Conservation (phyloP, 2,113 vertebrate genomes). For the Columbina picui region DNA sequence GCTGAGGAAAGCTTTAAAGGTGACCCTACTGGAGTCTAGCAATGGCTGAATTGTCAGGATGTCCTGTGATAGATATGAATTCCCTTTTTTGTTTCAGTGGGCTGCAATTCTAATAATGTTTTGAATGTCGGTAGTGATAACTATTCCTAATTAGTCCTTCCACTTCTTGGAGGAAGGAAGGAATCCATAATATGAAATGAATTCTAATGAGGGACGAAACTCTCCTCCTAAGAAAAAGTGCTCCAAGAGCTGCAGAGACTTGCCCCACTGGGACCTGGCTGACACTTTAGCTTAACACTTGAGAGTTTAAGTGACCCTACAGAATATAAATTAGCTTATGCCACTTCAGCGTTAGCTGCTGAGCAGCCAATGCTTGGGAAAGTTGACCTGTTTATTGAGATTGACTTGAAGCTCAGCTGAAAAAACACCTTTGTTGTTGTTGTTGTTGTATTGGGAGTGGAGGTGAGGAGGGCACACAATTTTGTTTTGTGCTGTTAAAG, state of each 20-base stretch:
- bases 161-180: constrained; percentile 11
- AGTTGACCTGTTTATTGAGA: constrained; percentile 18
- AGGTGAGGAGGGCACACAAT: not conserved
- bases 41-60: not conserved
- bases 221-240: not conserved
- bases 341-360: not conserved
- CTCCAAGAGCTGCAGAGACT: not conserved
- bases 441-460: not conserved
- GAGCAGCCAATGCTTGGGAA: not conserved
- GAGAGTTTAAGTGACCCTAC: constrained; percentile 16
- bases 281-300: constrained; percentile 30
- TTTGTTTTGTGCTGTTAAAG: not conserved
- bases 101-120: not conserved
- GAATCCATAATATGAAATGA: not conserved
- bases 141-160: constrained; percentile 30
- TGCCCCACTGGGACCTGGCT: not conserved
- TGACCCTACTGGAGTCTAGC: not conserved
- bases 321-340: constrained; percentile 45
- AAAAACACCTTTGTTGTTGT: rapidly evolving
- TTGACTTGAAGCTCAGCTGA: not conserved
- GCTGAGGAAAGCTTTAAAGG: not conserved
- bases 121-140: not conserved
- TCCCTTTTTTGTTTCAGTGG: not conserved
- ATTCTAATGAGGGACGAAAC: not conserved
- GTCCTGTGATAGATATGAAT: not conserved